phyloP scores from a whole-genome alignment of 1,140 invertebrate genomes.

The Metopolophium dirhodum region DNA sequence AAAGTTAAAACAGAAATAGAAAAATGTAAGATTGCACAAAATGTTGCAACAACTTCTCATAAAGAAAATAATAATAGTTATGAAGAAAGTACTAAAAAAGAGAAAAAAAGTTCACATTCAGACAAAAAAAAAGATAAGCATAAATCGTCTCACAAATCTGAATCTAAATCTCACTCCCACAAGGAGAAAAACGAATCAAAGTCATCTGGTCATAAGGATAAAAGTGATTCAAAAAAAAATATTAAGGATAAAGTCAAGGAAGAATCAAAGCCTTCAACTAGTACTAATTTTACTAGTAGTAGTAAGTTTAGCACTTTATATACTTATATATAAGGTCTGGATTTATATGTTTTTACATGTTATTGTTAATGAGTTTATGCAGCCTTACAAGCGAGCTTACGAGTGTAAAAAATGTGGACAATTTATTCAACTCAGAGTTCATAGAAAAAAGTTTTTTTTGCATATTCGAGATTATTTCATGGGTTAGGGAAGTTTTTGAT shows the following conservation, averaged over 20 bases:
- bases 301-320: neutral
- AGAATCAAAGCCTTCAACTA: slow-evolving; percentile 48
- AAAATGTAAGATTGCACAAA: neutral
- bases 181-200: slow-evolving; percentile 20
- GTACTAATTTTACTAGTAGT: neutral
- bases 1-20: neutral
- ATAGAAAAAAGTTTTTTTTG: too few species aligned
- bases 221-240: slow-evolving; percentile 43
- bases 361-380: too few species aligned
- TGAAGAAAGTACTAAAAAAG: slow-evolving; percentile 17
- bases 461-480: too few species aligned
- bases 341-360: too few species aligned
- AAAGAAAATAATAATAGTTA: neutral
- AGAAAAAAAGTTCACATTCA: slow-evolving; percentile 50
- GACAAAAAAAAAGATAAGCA: slow-evolving; percentile 48
- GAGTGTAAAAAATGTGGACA: too few species aligned
- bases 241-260: slow-evolving; percentile 20
- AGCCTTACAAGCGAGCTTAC: too few species aligned
- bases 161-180: slow-evolving; percentile 14
- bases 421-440: too few species aligned
- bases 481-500: too few species aligned
- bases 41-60: neutral
- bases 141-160: slow-evolving; percentile 25
- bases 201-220: slow-evolving; percentile 42
- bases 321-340: neutral